Evolutionary conservation across 2,888 invertebrate species (phyloP).

Genomic region (Alcis repandata): DNA sequence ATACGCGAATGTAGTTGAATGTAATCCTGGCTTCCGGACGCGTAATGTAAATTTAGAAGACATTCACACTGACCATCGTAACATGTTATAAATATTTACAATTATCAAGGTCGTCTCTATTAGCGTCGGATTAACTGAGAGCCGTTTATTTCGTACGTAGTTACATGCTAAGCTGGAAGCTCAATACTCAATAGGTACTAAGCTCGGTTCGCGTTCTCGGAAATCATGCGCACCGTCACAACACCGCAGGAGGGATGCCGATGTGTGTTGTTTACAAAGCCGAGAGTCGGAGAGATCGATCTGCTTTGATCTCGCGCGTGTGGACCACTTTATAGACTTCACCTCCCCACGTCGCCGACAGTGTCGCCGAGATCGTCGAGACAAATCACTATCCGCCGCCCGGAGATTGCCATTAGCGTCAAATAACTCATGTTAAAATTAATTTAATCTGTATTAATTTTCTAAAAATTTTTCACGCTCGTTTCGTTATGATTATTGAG

Average conservation of each 20-base stretch:
- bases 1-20: constrained; percentile 1
- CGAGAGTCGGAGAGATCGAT: constrained; percentile 53
- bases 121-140: constrained; percentile 65
- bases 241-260: constrained; percentile 43
- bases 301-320: constrained; percentile 57
- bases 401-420: constrained; percentile 27
- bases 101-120: constrained; percentile 73
- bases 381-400: constrained; percentile 19
- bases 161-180: constrained; percentile 46
- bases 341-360: constrained; percentile 9
- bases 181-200: background rate
- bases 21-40: constrained; percentile 38
- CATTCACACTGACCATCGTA: constrained; percentile 77
- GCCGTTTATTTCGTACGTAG: constrained; percentile 52
- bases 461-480: background rate
- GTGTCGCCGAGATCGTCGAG: constrained; percentile 7
- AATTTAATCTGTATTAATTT: background rate
- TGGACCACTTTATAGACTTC: constrained; percentile 43
- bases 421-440: constrained; percentile 20
- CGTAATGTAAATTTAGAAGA: constrained; percentile 68
- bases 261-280: constrained; percentile 55
- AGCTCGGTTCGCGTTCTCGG: constrained; percentile 54
- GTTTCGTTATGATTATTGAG: constrained; percentile 2
- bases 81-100: constrained; percentile 73
- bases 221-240: constrained; percentile 42